Conservation (phyloP, 2,888 invertebrate species). For the Orthosia cruda region DNA sequence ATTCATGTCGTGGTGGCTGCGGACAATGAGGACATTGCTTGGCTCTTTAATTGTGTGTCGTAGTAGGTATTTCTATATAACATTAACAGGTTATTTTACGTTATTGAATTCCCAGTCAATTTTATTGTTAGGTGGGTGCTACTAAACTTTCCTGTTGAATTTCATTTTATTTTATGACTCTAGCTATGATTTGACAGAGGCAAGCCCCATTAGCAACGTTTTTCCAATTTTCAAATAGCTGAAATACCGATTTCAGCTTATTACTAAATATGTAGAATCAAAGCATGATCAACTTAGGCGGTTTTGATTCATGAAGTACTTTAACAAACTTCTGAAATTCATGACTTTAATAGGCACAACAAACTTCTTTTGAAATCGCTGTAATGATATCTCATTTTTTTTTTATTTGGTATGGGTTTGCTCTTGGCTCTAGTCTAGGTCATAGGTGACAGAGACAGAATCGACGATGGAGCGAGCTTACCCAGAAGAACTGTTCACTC, state of each 20-base stretch:
- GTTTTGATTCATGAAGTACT: slow-evolving; percentile 8
- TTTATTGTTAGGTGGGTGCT: slow-evolving; percentile 9
- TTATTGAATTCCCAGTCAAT: slow-evolving; percentile 39
- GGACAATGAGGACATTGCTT: slow-evolving; percentile 60
- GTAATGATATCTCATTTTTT: background rate
- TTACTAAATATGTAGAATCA: background rate
- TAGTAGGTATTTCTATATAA: slow-evolving; percentile 27
- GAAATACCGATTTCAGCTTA: background rate
- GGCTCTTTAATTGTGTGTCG: slow-evolving; percentile 52
- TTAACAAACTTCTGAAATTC: background rate
- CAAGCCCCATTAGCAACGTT: background rate
- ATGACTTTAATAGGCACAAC: background rate
- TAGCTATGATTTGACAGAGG: background rate
- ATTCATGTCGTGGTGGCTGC: slow-evolving; percentile 76
- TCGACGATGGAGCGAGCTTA: too few species aligned
- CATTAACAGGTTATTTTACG: slow-evolving; percentile 25
- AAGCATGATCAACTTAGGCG: background rate
- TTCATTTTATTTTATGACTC: slow-evolving; percentile 23
- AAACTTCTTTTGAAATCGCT: background rate
- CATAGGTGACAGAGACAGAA: too few species aligned
- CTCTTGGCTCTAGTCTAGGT: too few species aligned
- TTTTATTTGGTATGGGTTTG: too few species aligned
- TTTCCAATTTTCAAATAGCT: background rate
- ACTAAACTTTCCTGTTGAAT: slow-evolving; percentile 32
- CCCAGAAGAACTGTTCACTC: too few species aligned